Percentiles rank a stretch among this genome's conserved stretches.
Evolutionary conservation across 1,140 invertebrate species (phyloP).

Genomic region (Ostrea denselamellosa): DNA sequence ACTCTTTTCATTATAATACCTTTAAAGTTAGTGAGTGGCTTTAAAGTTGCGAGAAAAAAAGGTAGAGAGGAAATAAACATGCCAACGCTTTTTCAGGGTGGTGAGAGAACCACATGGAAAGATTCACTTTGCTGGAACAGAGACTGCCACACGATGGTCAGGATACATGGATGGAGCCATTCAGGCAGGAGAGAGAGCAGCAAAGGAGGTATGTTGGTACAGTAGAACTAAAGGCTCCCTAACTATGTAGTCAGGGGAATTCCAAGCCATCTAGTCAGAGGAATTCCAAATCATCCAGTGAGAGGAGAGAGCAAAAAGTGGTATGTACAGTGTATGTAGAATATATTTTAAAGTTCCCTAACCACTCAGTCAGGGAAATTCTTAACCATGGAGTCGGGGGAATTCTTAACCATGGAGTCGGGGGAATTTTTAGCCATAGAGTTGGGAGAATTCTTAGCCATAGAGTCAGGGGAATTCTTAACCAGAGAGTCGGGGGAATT

Average conservation of each 20-base stretch:
- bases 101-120: constrained; percentile 47
- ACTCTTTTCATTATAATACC: background rate
- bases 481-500: background rate
- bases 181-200: constrained; percentile 75
- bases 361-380: background rate
- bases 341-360: background rate
- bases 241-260: too few relatives aligned
- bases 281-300: too few relatives aligned
- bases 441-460: too few relatives aligned
- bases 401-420: too few relatives aligned
- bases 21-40: too few relatives aligned
- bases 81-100: constrained; percentile 57
- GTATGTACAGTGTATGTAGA: too few relatives aligned
- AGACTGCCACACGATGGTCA: constrained; percentile 77
- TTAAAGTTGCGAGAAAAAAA: background rate
- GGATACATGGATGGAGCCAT: constrained; percentile 79
- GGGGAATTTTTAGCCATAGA: too few relatives aligned
- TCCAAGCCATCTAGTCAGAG: too few relatives aligned
- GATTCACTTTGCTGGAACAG: constrained; percentile 78
- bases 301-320: too few relatives aligned
- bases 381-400: too few relatives aligned
- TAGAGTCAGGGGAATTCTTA: too few relatives aligned
- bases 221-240: too few relatives aligned
- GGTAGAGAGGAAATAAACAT: background rate
- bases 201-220: constrained; percentile 74